Percentiles rank a stretch among this genome's conserved stretches.
Evolutionary conservation across 2,888 invertebrate genomes (phyloP).

Genomic region (Cordylochernes scorpioides): DNA sequence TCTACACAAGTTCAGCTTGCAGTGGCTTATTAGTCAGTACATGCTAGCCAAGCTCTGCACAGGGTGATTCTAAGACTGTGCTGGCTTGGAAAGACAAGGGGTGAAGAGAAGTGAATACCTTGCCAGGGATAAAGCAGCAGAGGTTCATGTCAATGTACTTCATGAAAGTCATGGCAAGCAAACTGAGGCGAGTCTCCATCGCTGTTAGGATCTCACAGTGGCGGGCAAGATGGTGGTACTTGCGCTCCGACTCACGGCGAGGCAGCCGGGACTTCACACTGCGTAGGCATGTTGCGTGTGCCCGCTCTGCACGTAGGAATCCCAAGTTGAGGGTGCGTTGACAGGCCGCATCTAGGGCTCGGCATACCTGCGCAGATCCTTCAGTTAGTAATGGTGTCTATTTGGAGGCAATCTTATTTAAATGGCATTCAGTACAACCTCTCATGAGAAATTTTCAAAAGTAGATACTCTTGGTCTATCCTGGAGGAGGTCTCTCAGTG

Average conservation of each 20-base stretch:
- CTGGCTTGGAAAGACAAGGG: too few relatives aligned
- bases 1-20: too few relatives aligned
- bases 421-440: too few relatives aligned
- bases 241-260: constrained; percentile 56
- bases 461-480: too few relatives aligned
- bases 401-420: too few relatives aligned
- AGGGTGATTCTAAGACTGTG: too few relatives aligned
- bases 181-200: constrained; percentile 64
- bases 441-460: too few relatives aligned
- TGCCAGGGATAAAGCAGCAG: constrained; percentile 79
- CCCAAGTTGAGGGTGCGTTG: constrained; percentile 50
- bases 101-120: too few relatives aligned
- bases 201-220: constrained; percentile 69
- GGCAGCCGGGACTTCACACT: constrained; percentile 54
- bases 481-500: too few relatives aligned
- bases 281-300: constrained; percentile 44
- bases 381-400: too few relatives aligned
- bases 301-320: constrained; percentile 47
- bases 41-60: too few relatives aligned
- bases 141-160: constrained; percentile 56
- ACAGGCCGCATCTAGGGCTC: constrained; percentile 43
- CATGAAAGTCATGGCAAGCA: constrained; percentile 71
- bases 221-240: constrained; percentile 53
- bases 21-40: too few relatives aligned
- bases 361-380: constrained; percentile 65